Evolutionary conservation across 2,888 invertebrate genomes (phyloP), one percentile per base, ranked within the genome.

Genomic region (Linnaemya tessellans): DNA sequence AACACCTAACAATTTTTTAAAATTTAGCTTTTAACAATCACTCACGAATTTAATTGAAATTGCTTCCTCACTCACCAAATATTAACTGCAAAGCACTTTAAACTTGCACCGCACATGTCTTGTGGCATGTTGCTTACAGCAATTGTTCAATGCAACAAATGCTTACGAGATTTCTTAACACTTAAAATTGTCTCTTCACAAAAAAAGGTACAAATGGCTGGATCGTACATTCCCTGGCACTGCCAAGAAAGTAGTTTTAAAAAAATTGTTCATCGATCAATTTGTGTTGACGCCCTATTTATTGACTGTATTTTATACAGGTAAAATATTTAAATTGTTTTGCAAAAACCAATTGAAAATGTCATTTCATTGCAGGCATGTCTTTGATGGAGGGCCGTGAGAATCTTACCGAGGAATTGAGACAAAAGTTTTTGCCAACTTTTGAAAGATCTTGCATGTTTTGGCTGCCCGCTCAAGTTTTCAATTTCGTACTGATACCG

Each of bases 381-480:
- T 96, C 96, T 88, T 89, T 95, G 7, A 94, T 97, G 93, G 97
- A 97, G 92, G 92, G 95, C 5, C 95, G 94, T 89, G 93, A 94
- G 25, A 95, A 97, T 89, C 90, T 96, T 3, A 94, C 96, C 64
- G 94, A 94, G 87, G 97, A 97, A 91, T 94, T 96, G 35, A 94
- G 93, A 87, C 93, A 94, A 51, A 97, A 97, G 91, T 96, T 96
- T 87, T 88, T 94, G 86, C 95, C 94, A 81, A 96, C 97, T 0
- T 95, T 95, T 89, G 86, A 95, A 91, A 95, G 95, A 0, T 97
- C 97, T 87, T 97, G 97, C 89, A 92, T 94, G 73, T 97, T 97
- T 91, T 97, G 97, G 97, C 91, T 97, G 51, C 97, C 97, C 0
- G 95, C 95, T 0, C 97, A 97, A 92, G 94, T 95, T 0, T 90